Evolutionary conservation across 2,888 invertebrate genomes (phyloP), one percentile per base, ranked within the genome.

Genomic region (Drosophila kuntzei): DNA sequence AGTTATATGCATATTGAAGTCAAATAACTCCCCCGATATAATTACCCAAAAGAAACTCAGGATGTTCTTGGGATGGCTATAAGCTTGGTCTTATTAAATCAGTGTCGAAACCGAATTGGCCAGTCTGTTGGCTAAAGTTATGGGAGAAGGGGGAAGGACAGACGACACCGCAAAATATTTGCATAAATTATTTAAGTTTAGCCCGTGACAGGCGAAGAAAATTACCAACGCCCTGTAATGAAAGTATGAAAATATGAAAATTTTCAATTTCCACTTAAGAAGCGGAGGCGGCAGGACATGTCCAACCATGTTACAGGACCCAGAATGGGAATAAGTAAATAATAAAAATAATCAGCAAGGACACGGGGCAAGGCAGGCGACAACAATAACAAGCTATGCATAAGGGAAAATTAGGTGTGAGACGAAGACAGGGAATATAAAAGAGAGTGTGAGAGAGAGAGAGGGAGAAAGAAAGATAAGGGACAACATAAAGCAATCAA

Each of bases 211-310:
- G 65, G 67, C 78, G 57, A 60, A 41, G 64, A 65, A 84, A 75
- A 85, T 88, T 71, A 76, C 80, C 65, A 67, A 46, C 50, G 41
- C 14, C 65, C 59, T 39, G 32, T 80, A 88, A 88, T 72, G 81
- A 50, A 32, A 87, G 84, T 77, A 87, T 71, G 87, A 88, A 82
- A 82, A 87, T 87, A 85, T 81, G 87, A 87, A 78, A 88, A 83
- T 84, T 75, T 82, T 83, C 81, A 83, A 89, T 83, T 87, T 83
- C 75, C 83, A 84, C 81, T 83, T 71, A 77, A 62, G 67, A 62
- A 62, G 53, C 53, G 75, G 59, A 55, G 29, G 29, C 46, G 64
- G 39, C 65, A 46, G 59, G 64, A 70, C 76, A 51, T 20, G 76
- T 41, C 43, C 37, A 39, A 37, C 32, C 76, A 46, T 64, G 27